Conservation (phyloP, 2,113 vertebrate genomes). For the Dipodomys spectabilis region DNA sequence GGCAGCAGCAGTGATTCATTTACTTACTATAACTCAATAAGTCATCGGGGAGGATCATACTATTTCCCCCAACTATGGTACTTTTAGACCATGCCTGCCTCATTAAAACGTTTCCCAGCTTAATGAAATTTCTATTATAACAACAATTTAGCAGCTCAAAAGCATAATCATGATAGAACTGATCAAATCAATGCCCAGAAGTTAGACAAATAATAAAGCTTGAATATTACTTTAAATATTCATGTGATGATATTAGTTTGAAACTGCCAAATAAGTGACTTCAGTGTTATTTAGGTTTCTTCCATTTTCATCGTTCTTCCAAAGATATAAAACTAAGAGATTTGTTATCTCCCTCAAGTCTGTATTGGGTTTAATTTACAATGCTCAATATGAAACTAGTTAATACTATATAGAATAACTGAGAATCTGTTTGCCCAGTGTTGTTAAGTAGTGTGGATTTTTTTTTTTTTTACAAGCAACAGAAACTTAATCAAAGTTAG, state of each 20-base stretch:
- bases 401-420: not conserved
- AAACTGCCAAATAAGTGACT: not conserved
- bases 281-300: not conserved
- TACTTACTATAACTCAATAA: conserved; percentile 26
- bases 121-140: conserved; percentile 25
- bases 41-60: not conserved
- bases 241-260: conserved; percentile 1
- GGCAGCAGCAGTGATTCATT: conserved; percentile 52
- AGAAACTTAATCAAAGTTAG: not conserved
- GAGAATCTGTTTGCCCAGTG: not conserved
- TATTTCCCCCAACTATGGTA: not conserved
- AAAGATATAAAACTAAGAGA: not conserved
- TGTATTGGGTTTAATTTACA: not conserved
- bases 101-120: conserved; percentile 10
- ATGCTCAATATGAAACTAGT: not conserved
- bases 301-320: conserved; percentile 26
- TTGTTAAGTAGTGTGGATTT: not conserved
- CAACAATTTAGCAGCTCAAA: not conserved
- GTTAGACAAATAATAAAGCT: conserved; percentile 23
- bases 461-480: not conserved
- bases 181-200: not conserved
- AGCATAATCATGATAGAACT: conserved; percentile 22
- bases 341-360: not conserved
- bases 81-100: conserved; percentile 1
- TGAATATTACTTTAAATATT: conserved; percentile 18